Evolutionary conservation across 2,888 invertebrate genomes (phyloP), one percentile per base, ranked within the genome.

Genomic region (Tineola bisselliella): DNA sequence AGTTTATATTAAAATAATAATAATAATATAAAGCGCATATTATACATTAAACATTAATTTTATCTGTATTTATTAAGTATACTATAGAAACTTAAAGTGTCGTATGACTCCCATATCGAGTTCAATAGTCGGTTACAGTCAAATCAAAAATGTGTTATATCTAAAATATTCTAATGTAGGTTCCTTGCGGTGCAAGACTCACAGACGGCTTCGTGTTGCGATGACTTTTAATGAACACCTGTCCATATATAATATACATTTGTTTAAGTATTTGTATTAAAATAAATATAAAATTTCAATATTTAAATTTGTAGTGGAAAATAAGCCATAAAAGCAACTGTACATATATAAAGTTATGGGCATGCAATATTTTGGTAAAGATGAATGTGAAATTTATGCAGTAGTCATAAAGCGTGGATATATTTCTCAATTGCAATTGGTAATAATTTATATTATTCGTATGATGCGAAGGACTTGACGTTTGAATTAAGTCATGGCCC

Each of bases 101-200:
- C 61, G 30, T 33, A 57, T 63, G 63, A 60, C 63, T 65, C 61
- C 61, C 59, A 65, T 64, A 64, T 63, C 60, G 62, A 62, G 62
- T 62, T 61, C 61, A 66, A 66, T 66, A 58, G 54, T 65, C 65
- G 54, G 62, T 65, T 68, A 69, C 62, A 64, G 62, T 63, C 59
- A 60, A 66, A 66, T 69, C 65, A 67, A 67, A 61, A 65, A 66
- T 66, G 64, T 61, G 64, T 64, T 64, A 65, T 63, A 61, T 65
- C 64, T 66, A 67, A 65, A 72, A 68, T 70, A 70, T 70, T 68
- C 61, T 68, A 67, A 68, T 70, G 54, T 54, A 25, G 54, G 54
- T 54, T 6, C 54, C 8, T 48, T 8, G 10, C 48, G 48, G 15
- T 48, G 48, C 48, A 48, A 48, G 13, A 17, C 12, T 10, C 48